Percentiles rank a stretch among this genome's conserved stretches.
Evolutionary conservation across 2,113 vertebrate species (phyloP).

Genomic region (Rhea americana): DNA sequence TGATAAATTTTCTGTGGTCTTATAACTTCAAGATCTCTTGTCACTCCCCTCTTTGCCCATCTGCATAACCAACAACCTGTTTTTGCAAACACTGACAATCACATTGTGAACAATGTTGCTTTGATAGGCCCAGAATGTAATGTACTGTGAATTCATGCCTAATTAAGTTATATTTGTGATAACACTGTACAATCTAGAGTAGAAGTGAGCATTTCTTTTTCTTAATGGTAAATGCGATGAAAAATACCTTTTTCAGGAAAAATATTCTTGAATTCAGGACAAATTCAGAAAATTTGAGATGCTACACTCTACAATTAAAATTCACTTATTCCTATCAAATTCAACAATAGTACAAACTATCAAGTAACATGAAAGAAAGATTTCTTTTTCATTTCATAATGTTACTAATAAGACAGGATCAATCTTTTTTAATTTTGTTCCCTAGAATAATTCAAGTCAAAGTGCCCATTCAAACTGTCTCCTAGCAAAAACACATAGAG

Average conservation of each 20-base stretch:
- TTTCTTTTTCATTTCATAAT: background rate
- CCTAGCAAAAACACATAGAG: background rate
- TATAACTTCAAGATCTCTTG: constrained; percentile 42
- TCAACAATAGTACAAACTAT: background rate
- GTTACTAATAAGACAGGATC: background rate
- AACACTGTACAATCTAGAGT: background rate
- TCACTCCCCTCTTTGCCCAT: background rate
- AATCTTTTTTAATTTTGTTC: background rate
- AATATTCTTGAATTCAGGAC: background rate
- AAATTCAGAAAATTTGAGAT: background rate
- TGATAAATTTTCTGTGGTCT: constrained; percentile 48
- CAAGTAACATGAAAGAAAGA: background rate
- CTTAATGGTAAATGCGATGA: background rate
- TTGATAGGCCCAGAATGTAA: constrained; percentile 4
- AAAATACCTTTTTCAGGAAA: accelerated
- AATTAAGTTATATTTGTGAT: background rate
- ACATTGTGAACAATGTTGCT: background rate
- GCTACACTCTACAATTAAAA: background rate
- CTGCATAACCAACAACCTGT: constrained; percentile 46
- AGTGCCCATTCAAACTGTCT: background rate
- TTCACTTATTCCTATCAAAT: background rate
- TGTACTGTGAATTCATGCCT: background rate
- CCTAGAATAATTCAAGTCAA: background rate
- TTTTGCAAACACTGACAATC: constrained; percentile 51
- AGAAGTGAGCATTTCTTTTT: background rate